Evolutionary conservation across 2,113 vertebrate species (phyloP), one percentile per base, ranked within the genome.

Genomic region (Cygnus atratus): DNA sequence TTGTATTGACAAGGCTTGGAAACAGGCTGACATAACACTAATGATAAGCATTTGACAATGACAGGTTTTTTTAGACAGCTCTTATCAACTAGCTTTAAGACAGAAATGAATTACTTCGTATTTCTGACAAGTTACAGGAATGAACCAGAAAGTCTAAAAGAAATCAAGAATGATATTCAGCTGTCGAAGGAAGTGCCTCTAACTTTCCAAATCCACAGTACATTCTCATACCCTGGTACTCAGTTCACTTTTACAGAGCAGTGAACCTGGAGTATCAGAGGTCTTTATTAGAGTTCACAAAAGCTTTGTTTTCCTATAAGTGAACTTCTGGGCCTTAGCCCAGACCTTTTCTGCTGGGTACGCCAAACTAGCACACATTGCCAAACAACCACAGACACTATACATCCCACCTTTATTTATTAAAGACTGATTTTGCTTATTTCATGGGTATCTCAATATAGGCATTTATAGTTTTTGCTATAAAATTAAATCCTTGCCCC

Each of bases 1-100:
- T 80, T 70, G 86, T 82, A 93, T 76, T 85, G 95, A 94, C 84
- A 91, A 83, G 84, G 84, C 87, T 76, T 83, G 87, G 58, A 46
- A 87, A 65, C 2, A 2, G 43, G 61, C 77, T 37, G 79, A 86
- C 65, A 52, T 50, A 84, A 5, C 70, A 81, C 58, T 87, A 35
- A 79, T 7, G 35, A 46, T 31, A 58, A 0, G 7, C 4, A 3
- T 11, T 66, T 50, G 77, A 70, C 66, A 67, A 31, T 24, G 54
- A 74, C 4, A 7, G 62, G 62, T 87, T 44, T 4, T 92, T 92
- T 67, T 10, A 63, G 76, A 29, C 46, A 63, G 79, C 83, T 67
- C 72, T 37, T 62, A 61, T 41, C 70, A 19, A 13, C 43, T 9
- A 29, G 3, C 39, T 87, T 43, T 18, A 21, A 68, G 55, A 83